A percentile compares a stretch with the other conserved stretches of the same genome.
phyloP scores from a whole-genome alignment of 2,888 invertebrate species.

The Rotaria socialis region DNA sequence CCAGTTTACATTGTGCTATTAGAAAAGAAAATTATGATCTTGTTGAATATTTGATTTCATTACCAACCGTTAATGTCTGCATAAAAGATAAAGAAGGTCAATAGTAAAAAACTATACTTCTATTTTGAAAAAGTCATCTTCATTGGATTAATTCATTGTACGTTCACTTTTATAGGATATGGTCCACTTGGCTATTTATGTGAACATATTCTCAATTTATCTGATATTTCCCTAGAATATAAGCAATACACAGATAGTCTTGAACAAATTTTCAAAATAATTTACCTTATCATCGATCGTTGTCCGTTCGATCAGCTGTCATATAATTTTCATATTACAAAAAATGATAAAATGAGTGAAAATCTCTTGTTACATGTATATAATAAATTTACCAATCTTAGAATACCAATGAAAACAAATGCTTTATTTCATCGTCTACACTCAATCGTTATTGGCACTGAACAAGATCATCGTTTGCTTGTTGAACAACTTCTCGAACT shows the following conservation, averaged over 20 bases:
- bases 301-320: neutral
- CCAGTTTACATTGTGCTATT: slow-evolving; percentile 42
- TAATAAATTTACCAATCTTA: neutral
- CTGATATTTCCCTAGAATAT: neutral
- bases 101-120: no score
- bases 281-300: neutral
- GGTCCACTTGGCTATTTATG: slow-evolving; percentile 9
- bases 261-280: neutral
- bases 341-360: neutral
- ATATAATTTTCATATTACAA: neutral
- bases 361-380: slow-evolving; percentile 8
- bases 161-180: neutral
- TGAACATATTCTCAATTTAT: neutral
- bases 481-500: neutral
- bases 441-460: neutral
- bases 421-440: neutral
- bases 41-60: neutral
- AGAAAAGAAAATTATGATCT: neutral
- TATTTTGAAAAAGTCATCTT: no score
- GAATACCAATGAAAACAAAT: neutral
- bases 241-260: neutral
- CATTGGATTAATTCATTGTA: no score
- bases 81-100: neutral
- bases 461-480: neutral
- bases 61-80: neutral